phyloP scores from a whole-genome alignment of 2,797 vertebrate species.

The Lateolabrax maculatus region DNA sequence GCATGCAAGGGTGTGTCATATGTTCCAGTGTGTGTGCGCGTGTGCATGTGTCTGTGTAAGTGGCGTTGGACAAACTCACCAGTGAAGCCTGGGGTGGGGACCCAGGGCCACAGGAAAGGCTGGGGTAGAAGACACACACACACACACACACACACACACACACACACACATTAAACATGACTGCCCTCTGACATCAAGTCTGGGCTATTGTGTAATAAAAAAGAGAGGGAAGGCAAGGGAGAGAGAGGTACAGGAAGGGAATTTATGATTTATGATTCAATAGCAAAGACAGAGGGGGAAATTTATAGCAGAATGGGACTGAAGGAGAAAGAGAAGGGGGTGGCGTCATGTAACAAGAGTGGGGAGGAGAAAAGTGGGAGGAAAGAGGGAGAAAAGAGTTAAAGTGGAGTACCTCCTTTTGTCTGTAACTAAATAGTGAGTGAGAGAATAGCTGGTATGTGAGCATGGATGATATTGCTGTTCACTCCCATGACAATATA shows the following conservation, averaged over 20 bases:
- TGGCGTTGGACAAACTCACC: conserved; percentile 37
- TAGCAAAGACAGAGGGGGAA: conserved; percentile 43
- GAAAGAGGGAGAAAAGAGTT: neutral
- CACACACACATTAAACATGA: conserved; percentile 34
- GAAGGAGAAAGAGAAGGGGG: neutral
- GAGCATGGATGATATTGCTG: neutral
- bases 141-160: conserved; percentile 37
- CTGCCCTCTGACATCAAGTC: conserved; percentile 58
- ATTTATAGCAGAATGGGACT: conserved; percentile 41
- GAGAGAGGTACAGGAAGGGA: conserved; percentile 52
- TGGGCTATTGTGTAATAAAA: conserved; percentile 69
- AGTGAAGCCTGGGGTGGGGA: conserved; percentile 60
- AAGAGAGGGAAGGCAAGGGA: conserved; percentile 15
- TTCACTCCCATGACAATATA: conserved; percentile 4
- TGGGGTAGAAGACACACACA: conserved; percentile 54
- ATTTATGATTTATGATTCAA: conserved; percentile 71
- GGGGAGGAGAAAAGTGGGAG: conserved; percentile 1
- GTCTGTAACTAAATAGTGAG: conserved; percentile 15
- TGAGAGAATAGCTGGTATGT: conserved; percentile 8
- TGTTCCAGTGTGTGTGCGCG: conserved; percentile 35
- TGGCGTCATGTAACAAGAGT: conserved; percentile 16
- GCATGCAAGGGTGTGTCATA: conserved; percentile 45
- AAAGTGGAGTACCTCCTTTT: conserved; percentile 7
- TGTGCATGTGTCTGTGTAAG: conserved; percentile 8
- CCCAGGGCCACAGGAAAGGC: conserved; percentile 78